Base-by-base conservation (phyloP, 2,888 invertebrate genomes). In the Ypsolopha scabrella region DNA sequence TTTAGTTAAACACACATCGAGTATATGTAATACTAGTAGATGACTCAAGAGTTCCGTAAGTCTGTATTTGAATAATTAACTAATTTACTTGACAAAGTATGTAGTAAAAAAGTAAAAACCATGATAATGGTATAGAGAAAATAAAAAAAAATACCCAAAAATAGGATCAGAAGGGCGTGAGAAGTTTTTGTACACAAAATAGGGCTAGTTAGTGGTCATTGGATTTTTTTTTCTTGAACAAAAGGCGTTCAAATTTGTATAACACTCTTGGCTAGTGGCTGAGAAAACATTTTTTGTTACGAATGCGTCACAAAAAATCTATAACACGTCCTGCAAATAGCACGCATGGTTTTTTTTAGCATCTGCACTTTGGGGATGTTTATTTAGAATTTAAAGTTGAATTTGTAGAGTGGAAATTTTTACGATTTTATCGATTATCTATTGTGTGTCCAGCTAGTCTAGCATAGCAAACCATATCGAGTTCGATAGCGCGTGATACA, bases 141-240 rank as follows among this genome's bases (percentile, higher is more conserved):
- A n/a, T n/a, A 2, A n/a, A 24, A 36, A 48, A 48, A 13, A 38
- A 37, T n/a, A 48, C 10, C 10, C 48, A 33, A 41, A 7, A 9
- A 34, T 3, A 8, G 11, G 54, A 59, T 61, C 59, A 55, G 51
- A 48, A 11, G 62, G 75, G 72, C 70, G 72, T 75, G 73, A 69
- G 68, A 72, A 59, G 51, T 61, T 63, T 63, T 60, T 60, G 55
- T 58, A 8, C 34, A 10, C 13, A 14, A 36, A 46, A 52, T 57
- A 54, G 58, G 56, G 61, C 75, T 74, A 67, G 75, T 77, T 79
- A 76, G 73, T 62, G 76, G 75, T 72, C 75, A 76, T 57, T 66
- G 52, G 49, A 14, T 55, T 59, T 62, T 56, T 44, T 41, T 53
- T 55, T 39, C 34, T 52, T 52, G 48, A 61, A 72, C 67, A 70